phyloP scores from a whole-genome alignment of 2,797 vertebrate genomes.

The Brachyalestes nurse region DNA sequence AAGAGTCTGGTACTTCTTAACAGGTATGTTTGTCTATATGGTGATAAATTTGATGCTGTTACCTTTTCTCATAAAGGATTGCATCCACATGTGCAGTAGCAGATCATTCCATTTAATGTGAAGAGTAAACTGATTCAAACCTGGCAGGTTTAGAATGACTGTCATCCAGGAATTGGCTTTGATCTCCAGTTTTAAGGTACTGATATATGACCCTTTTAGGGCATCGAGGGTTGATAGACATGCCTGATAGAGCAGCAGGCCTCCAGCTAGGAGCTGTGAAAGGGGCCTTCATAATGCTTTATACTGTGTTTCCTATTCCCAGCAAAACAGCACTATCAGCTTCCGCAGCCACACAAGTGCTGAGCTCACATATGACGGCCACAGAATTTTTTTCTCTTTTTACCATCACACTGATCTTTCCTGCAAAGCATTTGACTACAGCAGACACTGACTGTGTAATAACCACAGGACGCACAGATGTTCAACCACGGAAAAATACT shows the following conservation, averaged over 20 bases:
- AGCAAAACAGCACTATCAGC: slow-evolving; percentile 13
- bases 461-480: slow-evolving; percentile 6
- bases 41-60: too few species aligned
- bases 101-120: too few species aligned
- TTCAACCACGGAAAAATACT: slow-evolving; percentile 21
- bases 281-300: neutral
- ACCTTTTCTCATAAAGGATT: too few species aligned
- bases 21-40: too few species aligned
- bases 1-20: too few species aligned
- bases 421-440: slow-evolving; percentile 34
- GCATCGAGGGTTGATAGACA: neutral
- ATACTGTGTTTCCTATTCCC: neutral
- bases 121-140: too few species aligned
- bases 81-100: too few species aligned
- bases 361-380: slow-evolving; percentile 26
- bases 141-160: neutral
- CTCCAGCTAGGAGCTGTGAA: neutral
- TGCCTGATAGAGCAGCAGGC: neutral
- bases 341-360: slow-evolving; percentile 7
- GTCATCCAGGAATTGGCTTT: neutral
- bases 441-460: slow-evolving; percentile 9
- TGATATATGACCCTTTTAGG: too few species aligned
- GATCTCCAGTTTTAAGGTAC: neutral
- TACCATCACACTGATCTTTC: slow-evolving; percentile 12
- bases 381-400: neutral